These are phyloP conservation scores for Heteractis magnifica DNA, from an alignment of 92 coral and sea anemone species.

Conservation along the genomic window DNA sequence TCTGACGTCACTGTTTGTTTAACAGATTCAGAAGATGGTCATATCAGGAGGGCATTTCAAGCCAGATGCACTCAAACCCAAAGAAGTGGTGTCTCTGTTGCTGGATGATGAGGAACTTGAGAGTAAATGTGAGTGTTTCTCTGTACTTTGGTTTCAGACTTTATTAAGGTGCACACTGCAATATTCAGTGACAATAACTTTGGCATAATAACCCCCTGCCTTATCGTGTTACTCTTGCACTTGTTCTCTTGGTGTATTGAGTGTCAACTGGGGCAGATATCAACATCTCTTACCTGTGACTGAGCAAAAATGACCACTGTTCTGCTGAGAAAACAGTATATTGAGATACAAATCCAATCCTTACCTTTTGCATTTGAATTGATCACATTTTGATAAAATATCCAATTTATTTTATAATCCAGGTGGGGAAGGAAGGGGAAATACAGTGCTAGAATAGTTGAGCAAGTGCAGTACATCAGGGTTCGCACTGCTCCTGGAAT, in stretches of 20 bases:
- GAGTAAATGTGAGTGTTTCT: slow-evolving; percentile 72
- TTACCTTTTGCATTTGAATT: no score
- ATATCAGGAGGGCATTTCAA: slow-evolving; percentile 99
- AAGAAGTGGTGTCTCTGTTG: slow-evolving; percentile 92
- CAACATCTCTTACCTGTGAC: slow-evolving; percentile 25
- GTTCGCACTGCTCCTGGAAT: no score
- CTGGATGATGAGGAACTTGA: slow-evolving; percentile 97
- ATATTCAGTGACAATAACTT: no score
- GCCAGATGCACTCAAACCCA: slow-evolving; percentile 98
- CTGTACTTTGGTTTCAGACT: background rate
- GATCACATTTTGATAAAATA: no score
- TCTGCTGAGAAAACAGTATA: slow-evolving; percentile 18
- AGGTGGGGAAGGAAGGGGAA: no score
- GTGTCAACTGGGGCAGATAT: slow-evolving; percentile 50
- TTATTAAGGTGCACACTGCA: background rate
- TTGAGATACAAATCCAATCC: slow-evolving; percentile 4
- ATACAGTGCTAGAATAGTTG: background rate
- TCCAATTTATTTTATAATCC: no score
- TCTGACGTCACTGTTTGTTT: background rate
- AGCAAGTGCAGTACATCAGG: background rate
- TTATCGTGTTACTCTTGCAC: slow-evolving; percentile 52
- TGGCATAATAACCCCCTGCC: background rate
- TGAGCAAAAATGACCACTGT: slow-evolving; percentile 6
- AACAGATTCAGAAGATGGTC: slow-evolving; percentile 97
- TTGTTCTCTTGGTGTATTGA: slow-evolving; percentile 41